Evolutionary conservation across 1,140 invertebrate species (phyloP).

Genomic region (Ceratina japonica): DNA sequence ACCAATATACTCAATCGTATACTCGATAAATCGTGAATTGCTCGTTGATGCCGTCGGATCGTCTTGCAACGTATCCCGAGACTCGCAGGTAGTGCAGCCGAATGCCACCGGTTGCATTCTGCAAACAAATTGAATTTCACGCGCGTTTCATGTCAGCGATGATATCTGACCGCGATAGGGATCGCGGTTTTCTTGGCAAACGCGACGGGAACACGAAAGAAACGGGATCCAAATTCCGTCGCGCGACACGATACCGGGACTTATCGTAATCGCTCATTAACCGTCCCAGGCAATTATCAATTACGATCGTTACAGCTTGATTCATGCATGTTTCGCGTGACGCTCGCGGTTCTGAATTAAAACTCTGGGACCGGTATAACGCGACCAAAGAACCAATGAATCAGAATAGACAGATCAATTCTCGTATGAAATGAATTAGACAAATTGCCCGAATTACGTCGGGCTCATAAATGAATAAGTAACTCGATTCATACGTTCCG

Average conservation of each 20-base stretch:
- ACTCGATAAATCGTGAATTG: too few species aligned
- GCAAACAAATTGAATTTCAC: conserved; percentile 9
- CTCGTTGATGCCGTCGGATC: too few species aligned
- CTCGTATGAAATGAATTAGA: too few species aligned
- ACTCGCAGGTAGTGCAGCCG: too few species aligned
- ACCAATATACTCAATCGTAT: too few species aligned
- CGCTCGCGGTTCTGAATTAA: conserved; percentile 4
- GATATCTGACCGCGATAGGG: conserved; percentile 30
- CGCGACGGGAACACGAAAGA: neutral
- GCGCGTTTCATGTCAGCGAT: neutral
- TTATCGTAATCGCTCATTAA: conserved; percentile 22
- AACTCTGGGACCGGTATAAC: neutral
- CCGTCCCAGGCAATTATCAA: conserved; percentile 13
- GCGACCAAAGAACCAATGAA: too few species aligned
- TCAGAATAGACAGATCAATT: too few species aligned
- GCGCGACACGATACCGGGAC: neutral
- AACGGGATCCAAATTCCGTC: neutral
- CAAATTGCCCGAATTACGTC: too few species aligned
- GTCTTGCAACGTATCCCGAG: too few species aligned
- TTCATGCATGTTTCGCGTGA: conserved; percentile 34
- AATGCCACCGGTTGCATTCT: neutral
- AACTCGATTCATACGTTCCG: too few species aligned
- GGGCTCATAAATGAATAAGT: too few species aligned
- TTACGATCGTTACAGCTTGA: conserved; percentile 19
- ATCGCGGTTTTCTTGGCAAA: conserved; percentile 3